A percentile compares a stretch with the other conserved stretches of the same genome.
phyloP scores from a whole-genome alignment of 92 coral and sea anemone genomes.

The Porites rus region DNA sequence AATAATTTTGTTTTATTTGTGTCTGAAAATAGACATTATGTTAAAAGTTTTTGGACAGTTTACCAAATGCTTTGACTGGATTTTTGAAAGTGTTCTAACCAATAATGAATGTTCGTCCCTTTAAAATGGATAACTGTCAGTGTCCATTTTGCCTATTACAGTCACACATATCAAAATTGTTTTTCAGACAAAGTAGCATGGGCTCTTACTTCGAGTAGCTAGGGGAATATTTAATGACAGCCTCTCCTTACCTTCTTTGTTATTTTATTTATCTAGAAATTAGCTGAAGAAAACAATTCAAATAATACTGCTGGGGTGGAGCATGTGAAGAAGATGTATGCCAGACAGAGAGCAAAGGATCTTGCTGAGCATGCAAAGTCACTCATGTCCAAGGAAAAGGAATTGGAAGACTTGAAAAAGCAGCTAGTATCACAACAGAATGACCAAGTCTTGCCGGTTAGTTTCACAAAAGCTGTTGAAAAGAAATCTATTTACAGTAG shows the following conservation, averaged over 20 bases:
- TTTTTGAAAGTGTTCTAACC: too few relatives aligned
- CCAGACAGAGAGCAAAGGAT: constrained; percentile 95
- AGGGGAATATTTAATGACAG: too few relatives aligned
- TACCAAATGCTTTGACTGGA: too few relatives aligned
- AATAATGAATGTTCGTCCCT: too few relatives aligned
- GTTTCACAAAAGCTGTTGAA: neutral
- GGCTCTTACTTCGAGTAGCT: too few relatives aligned
- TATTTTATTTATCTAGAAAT: constrained; percentile 65
- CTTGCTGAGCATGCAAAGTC: constrained; percentile 95
- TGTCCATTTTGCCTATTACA: too few relatives aligned
- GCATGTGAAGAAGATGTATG: constrained; percentile 92
- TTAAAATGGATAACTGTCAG: too few relatives aligned
- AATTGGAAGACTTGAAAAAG: constrained; percentile 80
- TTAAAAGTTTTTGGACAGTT: too few relatives aligned
- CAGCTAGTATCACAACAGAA: constrained; percentile 48
- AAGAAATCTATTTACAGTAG: neutral
- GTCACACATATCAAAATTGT: too few relatives aligned
- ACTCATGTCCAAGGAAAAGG: constrained; percentile 82
- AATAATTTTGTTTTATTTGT: too few relatives aligned
- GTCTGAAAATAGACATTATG: too few relatives aligned
- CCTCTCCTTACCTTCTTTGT: neutral
- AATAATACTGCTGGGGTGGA: constrained; percentile 81
- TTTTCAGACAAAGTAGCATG: too few relatives aligned
- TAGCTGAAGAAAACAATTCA: constrained; percentile 68
- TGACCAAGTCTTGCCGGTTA: constrained; percentile 28